phyloP scores from a whole-genome alignment of 2,888 invertebrate species.

The Strigamia maritima region DNA sequence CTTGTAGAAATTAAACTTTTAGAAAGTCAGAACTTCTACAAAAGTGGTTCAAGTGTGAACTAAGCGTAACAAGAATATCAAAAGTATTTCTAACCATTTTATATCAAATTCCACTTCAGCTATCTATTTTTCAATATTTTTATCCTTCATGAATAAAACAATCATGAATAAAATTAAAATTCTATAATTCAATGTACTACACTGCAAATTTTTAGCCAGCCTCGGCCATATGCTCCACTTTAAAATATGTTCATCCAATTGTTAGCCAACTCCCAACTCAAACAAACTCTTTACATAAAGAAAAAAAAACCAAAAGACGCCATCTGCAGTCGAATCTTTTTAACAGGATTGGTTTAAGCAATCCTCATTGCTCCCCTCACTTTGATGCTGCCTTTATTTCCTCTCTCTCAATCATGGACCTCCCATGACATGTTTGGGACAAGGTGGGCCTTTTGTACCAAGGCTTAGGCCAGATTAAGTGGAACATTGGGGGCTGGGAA shows the following conservation, averaged over 20 bases:
- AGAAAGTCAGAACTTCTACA: too few relatives aligned
- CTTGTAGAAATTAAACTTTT: too few relatives aligned
- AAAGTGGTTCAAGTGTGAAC: too few relatives aligned
- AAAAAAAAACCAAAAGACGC: slow-evolving; percentile 8
- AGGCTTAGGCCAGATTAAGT: slow-evolving; percentile 20
- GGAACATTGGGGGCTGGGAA: slow-evolving; percentile 26
- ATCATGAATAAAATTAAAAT: too few relatives aligned
- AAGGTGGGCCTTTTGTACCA: slow-evolving; percentile 1
- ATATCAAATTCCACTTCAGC: too few relatives aligned
- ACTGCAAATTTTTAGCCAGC: neutral
- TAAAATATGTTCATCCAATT: neutral
- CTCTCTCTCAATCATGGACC: slow-evolving; percentile 23
- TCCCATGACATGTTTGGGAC: slow-evolving; percentile 24
- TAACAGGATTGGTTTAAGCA: slow-evolving; percentile 12
- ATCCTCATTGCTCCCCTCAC: slow-evolving; percentile 2
- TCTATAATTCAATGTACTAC: too few relatives aligned
- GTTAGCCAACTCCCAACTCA: neutral
- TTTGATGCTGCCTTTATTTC: slow-evolving; percentile 13
- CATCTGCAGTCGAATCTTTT: slow-evolving; percentile 21
- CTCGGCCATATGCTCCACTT: slow-evolving; percentile 1
- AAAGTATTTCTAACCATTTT: too few relatives aligned
- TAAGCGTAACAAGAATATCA: too few relatives aligned
- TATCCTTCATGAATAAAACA: too few relatives aligned
- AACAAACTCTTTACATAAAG: neutral
- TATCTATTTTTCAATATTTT: too few relatives aligned